These are phyloP conservation scores for Sebastes cheni DNA, from an alignment of 2,797 vertebrate species.

Conservation along the genomic window DNA sequence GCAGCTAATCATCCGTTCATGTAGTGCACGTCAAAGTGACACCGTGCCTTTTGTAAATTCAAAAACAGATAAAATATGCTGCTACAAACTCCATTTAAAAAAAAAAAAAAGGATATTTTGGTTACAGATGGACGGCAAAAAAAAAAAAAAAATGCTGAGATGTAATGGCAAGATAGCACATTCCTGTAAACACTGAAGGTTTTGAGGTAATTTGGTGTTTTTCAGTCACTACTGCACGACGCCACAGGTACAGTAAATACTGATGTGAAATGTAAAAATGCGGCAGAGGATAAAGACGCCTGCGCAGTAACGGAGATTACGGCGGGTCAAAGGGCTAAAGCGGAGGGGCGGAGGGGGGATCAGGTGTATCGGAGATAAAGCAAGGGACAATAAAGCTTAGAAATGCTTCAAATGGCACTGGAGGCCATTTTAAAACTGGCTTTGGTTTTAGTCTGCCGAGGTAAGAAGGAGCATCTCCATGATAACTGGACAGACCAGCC, in stretches of 20 bases:
- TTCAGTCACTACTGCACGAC: slow-evolving; percentile 40
- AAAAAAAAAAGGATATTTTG: slow-evolving; percentile 50
- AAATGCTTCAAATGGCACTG: slow-evolving; percentile 51
- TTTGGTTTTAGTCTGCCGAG: slow-evolving; percentile 80
- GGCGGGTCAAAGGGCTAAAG: slow-evolving; percentile 36
- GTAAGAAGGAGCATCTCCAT: slow-evolving; percentile 57
- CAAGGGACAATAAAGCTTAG: slow-evolving; percentile 73
- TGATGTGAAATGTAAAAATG: slow-evolving; percentile 49
- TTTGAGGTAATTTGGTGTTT: slow-evolving; percentile 77
- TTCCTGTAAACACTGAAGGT: slow-evolving; percentile 76
- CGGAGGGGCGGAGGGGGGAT: slow-evolving; percentile 5
- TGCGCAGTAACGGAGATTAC: slow-evolving; percentile 24
- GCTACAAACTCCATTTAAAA: slow-evolving; percentile 40
- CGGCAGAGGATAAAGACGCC: slow-evolving; percentile 29
- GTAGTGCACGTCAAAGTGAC: slow-evolving; percentile 53
- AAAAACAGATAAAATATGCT: slow-evolving; percentile 34
- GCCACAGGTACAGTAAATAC: slow-evolving; percentile 61
- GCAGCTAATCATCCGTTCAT: slow-evolving; percentile 66
- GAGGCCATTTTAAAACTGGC: slow-evolving; percentile 72
- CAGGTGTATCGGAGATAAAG: slow-evolving; percentile 58
- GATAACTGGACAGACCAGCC: slow-evolving; percentile 61
- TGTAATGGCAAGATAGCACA: slow-evolving; percentile 65
- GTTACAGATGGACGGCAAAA: slow-evolving; percentile 69
- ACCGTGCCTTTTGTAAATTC: slow-evolving; percentile 40
- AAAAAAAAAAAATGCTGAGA: slow-evolving; percentile 57